Percentiles rank a stretch among this genome's conserved stretches.
Conservation (phyloP, 1,140 invertebrate species). For the Drosophila truncata region DNA sequence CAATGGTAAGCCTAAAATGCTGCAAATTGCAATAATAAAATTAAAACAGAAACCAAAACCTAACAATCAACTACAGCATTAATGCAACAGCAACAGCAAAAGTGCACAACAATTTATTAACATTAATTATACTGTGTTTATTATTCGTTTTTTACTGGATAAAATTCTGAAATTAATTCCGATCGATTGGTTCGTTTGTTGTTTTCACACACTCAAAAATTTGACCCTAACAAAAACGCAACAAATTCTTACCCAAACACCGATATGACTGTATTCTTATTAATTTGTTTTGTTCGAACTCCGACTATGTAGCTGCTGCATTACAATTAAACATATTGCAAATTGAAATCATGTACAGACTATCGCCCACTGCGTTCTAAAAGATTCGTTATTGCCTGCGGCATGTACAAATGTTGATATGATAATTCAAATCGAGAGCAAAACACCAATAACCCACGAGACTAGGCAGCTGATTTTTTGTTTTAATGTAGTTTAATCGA, state of each 20-base stretch:
- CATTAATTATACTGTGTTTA: constrained; percentile 40
- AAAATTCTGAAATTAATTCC: constrained; percentile 41
- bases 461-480: constrained; percentile 21
- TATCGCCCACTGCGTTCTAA: constrained; percentile 64
- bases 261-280: constrained; percentile 25
- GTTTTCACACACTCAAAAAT: constrained; percentile 34
- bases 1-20: constrained; percentile 86
- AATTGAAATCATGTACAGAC: constrained; percentile 59
- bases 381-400: constrained; percentile 71
- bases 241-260: constrained; percentile 18
- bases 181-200: constrained; percentile 37
- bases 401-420: constrained; percentile 60
- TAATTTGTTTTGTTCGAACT: constrained; percentile 37
- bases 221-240: constrained; percentile 37
- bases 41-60: constrained; percentile 46
- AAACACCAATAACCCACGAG: constrained; percentile 35
- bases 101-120: constrained; percentile 62
- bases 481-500: constrained; percentile 47
- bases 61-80: constrained; percentile 50
- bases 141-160: constrained; percentile 35
- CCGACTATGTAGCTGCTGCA: constrained; percentile 58
- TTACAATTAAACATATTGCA: constrained; percentile 34
- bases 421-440: constrained; percentile 33
- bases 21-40: constrained; percentile 73
- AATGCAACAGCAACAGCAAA: constrained; percentile 54